These are phyloP conservation scores for Phoenicopterus ruber DNA, from an alignment of 2,113 vertebrate genomes.

Conservation along the genomic window DNA sequence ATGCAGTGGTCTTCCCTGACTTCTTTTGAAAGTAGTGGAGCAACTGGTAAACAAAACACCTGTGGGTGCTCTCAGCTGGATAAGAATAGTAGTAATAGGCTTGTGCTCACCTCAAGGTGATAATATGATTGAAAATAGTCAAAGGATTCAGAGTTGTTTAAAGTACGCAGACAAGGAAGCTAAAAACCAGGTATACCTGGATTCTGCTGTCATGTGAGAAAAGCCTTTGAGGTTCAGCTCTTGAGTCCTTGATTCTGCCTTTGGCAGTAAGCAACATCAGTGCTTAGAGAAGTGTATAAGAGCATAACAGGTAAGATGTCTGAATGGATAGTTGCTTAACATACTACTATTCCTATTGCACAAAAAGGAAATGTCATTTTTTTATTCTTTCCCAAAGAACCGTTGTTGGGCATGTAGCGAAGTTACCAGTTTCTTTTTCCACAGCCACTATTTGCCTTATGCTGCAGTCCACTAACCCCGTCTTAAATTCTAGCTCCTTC, in stretches of 20 bases:
- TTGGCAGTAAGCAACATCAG: not conserved
- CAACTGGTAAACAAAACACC: not conserved
- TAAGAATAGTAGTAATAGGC: not conserved
- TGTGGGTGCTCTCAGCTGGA: not conserved
- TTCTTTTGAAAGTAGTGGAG: not conserved
- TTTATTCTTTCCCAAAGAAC: not conserved
- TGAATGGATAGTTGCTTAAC: not conserved
- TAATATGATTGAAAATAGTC: not conserved
- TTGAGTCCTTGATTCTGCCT: not conserved
- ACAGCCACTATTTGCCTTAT: not conserved
- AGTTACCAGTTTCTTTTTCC: not conserved
- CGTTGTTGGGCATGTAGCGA: accelerated
- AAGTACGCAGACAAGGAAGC: not conserved
- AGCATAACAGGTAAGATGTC: not conserved
- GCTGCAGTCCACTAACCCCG: not conserved
- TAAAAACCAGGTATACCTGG: not conserved
- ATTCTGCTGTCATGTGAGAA: not conserved
- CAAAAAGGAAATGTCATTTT: not conserved
- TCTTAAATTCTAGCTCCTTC: not conserved
- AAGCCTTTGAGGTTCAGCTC: not conserved
- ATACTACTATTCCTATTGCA: not conserved
- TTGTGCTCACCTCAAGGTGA: not conserved
- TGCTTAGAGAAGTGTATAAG: not conserved
- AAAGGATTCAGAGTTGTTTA: not conserved
- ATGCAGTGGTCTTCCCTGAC: not conserved